These are phyloP conservation scores for Vanessa cardui DNA, from an alignment of 2,888 invertebrate genomes.

Conservation along the genomic window DNA sequence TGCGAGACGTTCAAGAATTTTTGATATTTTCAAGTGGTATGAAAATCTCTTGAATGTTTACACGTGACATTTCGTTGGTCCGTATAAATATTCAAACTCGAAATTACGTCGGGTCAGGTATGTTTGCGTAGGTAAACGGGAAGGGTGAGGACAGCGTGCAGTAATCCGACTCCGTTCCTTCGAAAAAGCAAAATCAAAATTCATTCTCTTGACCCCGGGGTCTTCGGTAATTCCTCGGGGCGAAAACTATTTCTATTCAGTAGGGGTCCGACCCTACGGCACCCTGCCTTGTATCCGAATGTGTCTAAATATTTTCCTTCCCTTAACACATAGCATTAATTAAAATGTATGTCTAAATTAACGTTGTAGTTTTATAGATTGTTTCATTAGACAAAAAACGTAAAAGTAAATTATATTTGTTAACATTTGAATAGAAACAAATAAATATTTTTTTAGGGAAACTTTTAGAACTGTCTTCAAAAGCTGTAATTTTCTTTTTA, in stretches of 20 bases:
- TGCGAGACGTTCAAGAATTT: constrained; percentile 25
- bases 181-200: constrained; percentile 50
- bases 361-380: not conserved
- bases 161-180: constrained; percentile 27
- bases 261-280: constrained; percentile 63
- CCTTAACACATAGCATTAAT: constrained; percentile 9
- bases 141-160: constrained; percentile 14
- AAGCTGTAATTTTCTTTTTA: too few species aligned
- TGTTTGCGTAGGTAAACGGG: constrained; percentile 17
- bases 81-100: constrained; percentile 13
- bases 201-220: constrained; percentile 71
- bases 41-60: constrained; percentile 4
- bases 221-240: constrained; percentile 63
- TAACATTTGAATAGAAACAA: too few species aligned
- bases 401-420: too few species aligned
- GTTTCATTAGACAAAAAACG: not conserved
- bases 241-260: constrained; percentile 77
- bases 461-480: too few species aligned
- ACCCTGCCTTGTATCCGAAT: constrained; percentile 26
- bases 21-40: constrained; percentile 15
- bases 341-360: constrained; percentile 1
- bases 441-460: too few species aligned
- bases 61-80: not conserved
- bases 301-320: constrained; percentile 24
- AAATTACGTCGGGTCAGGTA: constrained; percentile 7